Percentiles rank a stretch among this genome's conserved stretches.
phyloP scores from a whole-genome alignment of 1,140 invertebrate species.

The Cardiocondyla obscurior region DNA sequence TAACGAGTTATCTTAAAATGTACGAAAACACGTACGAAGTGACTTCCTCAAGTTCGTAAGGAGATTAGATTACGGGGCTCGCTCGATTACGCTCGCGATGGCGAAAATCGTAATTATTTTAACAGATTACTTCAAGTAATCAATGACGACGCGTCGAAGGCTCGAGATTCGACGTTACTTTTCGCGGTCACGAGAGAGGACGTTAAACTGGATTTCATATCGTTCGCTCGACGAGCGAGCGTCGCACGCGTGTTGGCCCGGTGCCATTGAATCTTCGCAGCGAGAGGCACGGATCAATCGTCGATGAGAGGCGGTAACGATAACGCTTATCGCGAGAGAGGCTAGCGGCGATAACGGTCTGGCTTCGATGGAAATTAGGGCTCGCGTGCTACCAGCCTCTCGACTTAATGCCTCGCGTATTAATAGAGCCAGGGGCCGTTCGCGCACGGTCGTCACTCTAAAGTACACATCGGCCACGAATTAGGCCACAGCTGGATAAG shows the following conservation, averaged over 20 bases:
- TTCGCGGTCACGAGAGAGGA: background rate
- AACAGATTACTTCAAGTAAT: background rate
- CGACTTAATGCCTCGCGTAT: conserved; percentile 56
- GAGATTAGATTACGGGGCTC: background rate
- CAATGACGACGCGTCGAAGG: background rate
- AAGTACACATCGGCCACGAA: conserved; percentile 61
- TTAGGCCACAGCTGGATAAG: conserved; percentile 71
- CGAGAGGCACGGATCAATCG: conserved; percentile 16
- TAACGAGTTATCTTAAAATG: background rate
- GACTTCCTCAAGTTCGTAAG: background rate
- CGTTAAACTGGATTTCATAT: conserved; percentile 4
- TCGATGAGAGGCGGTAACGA: conserved; percentile 28
- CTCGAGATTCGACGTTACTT: background rate
- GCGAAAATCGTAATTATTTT: background rate
- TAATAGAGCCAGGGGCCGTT: conserved; percentile 60
- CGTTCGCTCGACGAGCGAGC: background rate
- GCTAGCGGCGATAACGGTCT: conserved; percentile 36
- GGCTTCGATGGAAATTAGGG: conserved; percentile 51
- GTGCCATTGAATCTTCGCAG: conserved; percentile 1
- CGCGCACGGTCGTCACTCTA: conserved; percentile 1
- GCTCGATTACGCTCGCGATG: background rate
- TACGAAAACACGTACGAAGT: background rate
- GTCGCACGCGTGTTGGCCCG: background rate
- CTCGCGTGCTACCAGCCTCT: conserved; percentile 55
- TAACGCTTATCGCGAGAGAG: conserved; percentile 51